phyloP scores from a whole-genome alignment of 2,113 vertebrate species.

The Pachypanchax playfairii region DNA sequence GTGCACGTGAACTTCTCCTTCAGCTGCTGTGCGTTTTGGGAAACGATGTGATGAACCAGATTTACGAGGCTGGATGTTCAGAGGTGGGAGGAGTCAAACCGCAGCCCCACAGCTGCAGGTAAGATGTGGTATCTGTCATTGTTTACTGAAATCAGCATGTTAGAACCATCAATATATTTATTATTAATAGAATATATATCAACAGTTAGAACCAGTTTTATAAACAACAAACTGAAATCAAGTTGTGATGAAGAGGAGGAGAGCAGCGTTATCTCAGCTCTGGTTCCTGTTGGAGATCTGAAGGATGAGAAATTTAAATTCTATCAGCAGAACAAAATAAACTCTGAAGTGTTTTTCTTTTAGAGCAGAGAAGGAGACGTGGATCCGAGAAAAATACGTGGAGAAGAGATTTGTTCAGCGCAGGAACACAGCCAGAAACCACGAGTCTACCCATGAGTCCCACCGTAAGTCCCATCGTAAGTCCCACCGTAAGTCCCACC shows the following conservation, averaged over 20 bases:
- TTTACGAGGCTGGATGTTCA: conserved; percentile 69
- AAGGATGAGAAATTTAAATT: too few species aligned
- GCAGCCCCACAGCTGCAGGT: conserved; percentile 55
- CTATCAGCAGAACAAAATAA: not conserved
- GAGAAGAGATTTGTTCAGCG: conserved; percentile 73
- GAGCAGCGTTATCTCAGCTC: too few species aligned
- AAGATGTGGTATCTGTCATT: not conserved
- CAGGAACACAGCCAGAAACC: not conserved
- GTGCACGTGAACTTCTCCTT: not conserved
- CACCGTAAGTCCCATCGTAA: too few species aligned
- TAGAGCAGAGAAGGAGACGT: conserved; percentile 77
- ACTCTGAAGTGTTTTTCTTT: not conserved
- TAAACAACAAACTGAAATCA: too few species aligned
- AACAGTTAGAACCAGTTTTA: too few species aligned
- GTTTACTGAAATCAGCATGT: too few species aligned
- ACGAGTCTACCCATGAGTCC: conserved; percentile 15
- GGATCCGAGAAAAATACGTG: conserved; percentile 80
- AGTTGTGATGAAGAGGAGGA: too few species aligned
- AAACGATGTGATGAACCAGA: conserved; percentile 74
- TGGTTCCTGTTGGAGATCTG: too few species aligned
- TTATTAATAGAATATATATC: too few species aligned
- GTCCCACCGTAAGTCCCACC: not conserved
- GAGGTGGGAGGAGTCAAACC: conserved; percentile 68
- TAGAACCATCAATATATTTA: too few species aligned
- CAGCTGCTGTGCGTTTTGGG: conserved; percentile 79